A percentile compares a stretch with the other conserved stretches of the same genome.
Conservation (phyloP, 2,113 vertebrate genomes). For the Lampris megalopsis region DNA sequence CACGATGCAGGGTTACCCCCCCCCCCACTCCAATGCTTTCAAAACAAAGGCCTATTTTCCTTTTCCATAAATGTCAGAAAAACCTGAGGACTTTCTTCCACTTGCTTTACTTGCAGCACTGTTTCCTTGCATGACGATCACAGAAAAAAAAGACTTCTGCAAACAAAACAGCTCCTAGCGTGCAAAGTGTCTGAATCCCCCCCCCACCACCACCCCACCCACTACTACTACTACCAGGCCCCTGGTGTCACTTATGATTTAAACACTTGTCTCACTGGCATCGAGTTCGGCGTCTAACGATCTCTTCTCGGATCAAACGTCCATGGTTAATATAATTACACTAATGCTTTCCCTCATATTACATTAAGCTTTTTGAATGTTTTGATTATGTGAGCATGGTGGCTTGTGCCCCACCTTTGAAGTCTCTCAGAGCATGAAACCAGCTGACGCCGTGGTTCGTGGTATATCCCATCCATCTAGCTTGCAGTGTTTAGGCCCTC, state of each 20-base stretch:
- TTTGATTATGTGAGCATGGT: conserved; percentile 54
- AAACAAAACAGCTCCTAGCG: background rate
- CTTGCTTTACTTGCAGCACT: conserved; percentile 55
- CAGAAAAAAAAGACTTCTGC: background rate
- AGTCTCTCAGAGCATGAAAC: conserved; percentile 42
- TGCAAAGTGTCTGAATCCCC: background rate
- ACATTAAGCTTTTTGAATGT: conserved; percentile 28
- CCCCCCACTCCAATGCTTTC: conserved; percentile 19
- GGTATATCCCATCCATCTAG: conserved; percentile 41
- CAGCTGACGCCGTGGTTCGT: conserved; percentile 27
- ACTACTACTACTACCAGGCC: background rate
- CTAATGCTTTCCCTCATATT: conserved; percentile 45
- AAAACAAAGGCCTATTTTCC: conserved; percentile 62
- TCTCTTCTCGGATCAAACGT: conserved; percentile 35
- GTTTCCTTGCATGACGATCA: conserved; percentile 32
- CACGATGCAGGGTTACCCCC: conserved; percentile 44
- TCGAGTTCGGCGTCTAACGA: conserved; percentile 16
- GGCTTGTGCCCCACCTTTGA: conserved; percentile 36
- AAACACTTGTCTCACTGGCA: conserved; percentile 5
- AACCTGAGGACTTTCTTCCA: conserved; percentile 25
- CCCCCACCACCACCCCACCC: too few relatives aligned
- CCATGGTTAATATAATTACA: conserved; percentile 51
- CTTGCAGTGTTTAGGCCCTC: conserved; percentile 25
- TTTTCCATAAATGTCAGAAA: conserved; percentile 52
- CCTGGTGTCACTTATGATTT: conserved; percentile 25